Percentiles rank a stretch among this genome's conserved stretches.
phyloP scores from a whole-genome alignment of 2,888 invertebrate species.

The Homarus gammarus region DNA sequence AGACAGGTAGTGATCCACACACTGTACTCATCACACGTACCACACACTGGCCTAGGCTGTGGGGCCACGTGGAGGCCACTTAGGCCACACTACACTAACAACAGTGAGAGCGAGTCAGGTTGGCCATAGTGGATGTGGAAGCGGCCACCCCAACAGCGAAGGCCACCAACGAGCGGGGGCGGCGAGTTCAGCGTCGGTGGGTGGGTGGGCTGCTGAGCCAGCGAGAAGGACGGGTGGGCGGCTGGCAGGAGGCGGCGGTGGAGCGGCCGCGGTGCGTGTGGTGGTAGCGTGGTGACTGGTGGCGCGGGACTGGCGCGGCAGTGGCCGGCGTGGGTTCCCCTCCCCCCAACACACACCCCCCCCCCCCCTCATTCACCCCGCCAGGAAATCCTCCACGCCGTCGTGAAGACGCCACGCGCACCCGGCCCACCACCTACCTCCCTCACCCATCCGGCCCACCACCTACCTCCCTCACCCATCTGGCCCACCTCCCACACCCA shows the following conservation, averaged over 20 bases:
- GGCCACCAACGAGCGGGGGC: not conserved
- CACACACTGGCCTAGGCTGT: not conserved
- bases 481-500: too few relatives aligned
- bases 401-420: constrained; percentile 58
- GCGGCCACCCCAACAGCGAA: not conserved
- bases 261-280: not conserved
- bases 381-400: constrained; percentile 59
- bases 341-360: not conserved
- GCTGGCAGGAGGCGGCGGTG: not conserved
- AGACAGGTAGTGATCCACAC: not conserved
- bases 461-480: not conserved
- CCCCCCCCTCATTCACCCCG: constrained; percentile 1
- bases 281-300: constrained; percentile 31
- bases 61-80: not conserved
- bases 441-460: not conserved
- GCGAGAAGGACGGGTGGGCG: not conserved
- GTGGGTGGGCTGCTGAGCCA: not conserved
- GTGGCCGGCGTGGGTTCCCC: constrained; percentile 53
- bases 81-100: not conserved
- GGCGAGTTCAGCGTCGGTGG: not conserved
- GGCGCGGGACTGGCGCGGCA: constrained; percentile 45
- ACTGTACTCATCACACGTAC: not conserved
- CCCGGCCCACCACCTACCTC: not conserved
- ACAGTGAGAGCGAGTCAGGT: not conserved
- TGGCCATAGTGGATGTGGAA: not conserved